Evolutionary conservation across 92 coral and sea anemone species (phyloP), one percentile per base, ranked within the genome.

Genomic region (Paragorgia papillata): DNA sequence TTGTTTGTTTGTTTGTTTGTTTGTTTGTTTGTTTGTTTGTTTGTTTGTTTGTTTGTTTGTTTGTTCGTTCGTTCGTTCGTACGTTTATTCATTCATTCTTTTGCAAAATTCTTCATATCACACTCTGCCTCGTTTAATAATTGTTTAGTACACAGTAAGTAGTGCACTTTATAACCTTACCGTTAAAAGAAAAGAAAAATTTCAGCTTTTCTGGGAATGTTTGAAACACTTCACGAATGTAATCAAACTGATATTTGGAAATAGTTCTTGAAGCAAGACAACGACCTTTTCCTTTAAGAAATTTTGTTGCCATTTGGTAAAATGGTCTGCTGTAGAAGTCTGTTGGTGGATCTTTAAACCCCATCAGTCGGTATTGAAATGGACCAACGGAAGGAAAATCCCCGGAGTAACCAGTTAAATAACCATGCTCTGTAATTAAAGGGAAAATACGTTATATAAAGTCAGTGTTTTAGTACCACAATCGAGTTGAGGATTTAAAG

Each of bases 321-420:
- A 90, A 70, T 5, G 89, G 80, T 18, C 91, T 67, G 32, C 87
- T 88, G 60, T 87, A 90, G 51, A 87, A 88, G 65, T 90, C 96
- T 5, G 87, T 77, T 0, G 96, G 96, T 17, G 79, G 87, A 17
- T 87, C 75, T n/a, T 79, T 59, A 63, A 90, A 90, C 2, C 96
- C 96, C 26, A 62, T 80, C 46, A 85, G 53, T 20, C 83, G 81
- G 20, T 81, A 62, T 18, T 75, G 83, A 60, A 82, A 82, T 25
- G 89, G 48, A 57, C 92, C 96, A 32, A 54, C 69, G 24, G 37
- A 65, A n/a, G 91, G 75, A 30, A 67, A 79, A 69, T 87, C 91
- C 27, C 85, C 91, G 13, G 88, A 83, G 33, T 79, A 87, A 50
- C 78, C 62, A 32, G 88, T 87, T 18, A 66, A 71, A 66, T 87